A percentile compares a stretch with the other conserved stretches of the same genome.
Conservation (phyloP, 2,113 vertebrate genomes). For the Anarrhichthys ocellatus region DNA sequence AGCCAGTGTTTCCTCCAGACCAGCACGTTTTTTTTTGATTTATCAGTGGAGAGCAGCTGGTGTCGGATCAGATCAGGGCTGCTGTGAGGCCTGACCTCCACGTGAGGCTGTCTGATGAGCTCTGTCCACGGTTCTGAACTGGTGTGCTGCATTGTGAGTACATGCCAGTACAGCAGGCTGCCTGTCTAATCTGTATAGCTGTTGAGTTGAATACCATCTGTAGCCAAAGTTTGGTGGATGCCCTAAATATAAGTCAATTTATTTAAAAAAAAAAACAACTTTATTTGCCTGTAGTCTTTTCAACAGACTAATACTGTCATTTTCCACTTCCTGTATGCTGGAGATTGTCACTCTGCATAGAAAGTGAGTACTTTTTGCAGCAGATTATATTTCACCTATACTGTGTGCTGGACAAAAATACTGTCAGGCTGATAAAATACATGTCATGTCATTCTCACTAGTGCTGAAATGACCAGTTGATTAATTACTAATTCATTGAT, state of each 20-base stretch:
- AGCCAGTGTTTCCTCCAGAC: slow-evolving; percentile 34
- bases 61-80: slow-evolving; percentile 38
- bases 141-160: neutral
- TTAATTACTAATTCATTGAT: neutral
- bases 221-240: neutral
- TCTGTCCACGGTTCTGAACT: slow-evolving; percentile 81
- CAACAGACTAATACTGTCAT: neutral
- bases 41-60: slow-evolving; percentile 49
- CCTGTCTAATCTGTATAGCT: neutral
- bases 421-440: neutral
- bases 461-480: neutral
- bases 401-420: neutral
- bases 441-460: neutral
- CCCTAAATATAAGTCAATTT: neutral
- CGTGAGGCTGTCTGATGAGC: slow-evolving; percentile 31
- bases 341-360: neutral
- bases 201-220: neutral
- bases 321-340: neutral
- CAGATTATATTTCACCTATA: neutral
- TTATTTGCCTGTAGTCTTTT: neutral
- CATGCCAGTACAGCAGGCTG: neutral
- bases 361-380: neutral
- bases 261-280: neutral
- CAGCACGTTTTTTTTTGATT: slow-evolving; percentile 47
- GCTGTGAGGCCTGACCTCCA: slow-evolving; percentile 31